phyloP scores from a whole-genome alignment of 2,113 vertebrate species.

The Spermophilus dauricus region DNA sequence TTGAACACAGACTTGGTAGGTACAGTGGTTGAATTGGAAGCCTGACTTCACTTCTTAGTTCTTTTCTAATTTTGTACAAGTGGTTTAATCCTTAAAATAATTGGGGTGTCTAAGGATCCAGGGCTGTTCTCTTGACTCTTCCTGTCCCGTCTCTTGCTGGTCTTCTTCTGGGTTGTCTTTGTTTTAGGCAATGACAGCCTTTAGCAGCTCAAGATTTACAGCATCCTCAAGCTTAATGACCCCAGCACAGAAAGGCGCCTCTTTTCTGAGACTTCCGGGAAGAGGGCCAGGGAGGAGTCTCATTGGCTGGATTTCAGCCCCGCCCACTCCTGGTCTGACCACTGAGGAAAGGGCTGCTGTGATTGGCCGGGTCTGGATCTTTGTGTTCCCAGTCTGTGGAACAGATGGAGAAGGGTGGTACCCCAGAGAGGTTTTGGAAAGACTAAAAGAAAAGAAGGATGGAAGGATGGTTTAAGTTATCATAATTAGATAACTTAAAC shows the following conservation, averaged over 20 bases:
- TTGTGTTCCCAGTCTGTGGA: background rate
- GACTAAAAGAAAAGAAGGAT: background rate
- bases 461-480: background rate
- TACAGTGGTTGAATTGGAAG: background rate
- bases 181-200: background rate
- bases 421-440: background rate
- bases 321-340: background rate
- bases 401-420: background rate
- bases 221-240: background rate
- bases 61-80: background rate
- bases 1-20: background rate
- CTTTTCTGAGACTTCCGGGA: background rate
- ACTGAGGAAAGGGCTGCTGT: background rate
- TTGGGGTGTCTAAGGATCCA: background rate
- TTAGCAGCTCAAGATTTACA: background rate
- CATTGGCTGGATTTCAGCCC: background rate
- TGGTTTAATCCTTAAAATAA: background rate
- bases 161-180: background rate
- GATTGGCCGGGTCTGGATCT: background rate
- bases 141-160: background rate
- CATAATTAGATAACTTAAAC: background rate
- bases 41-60: background rate
- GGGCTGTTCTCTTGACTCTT: background rate
- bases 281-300: background rate
- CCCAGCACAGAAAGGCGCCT: background rate